Conservation (phyloP, 2,797 vertebrate species). For the Thripadectes ignobilis region DNA sequence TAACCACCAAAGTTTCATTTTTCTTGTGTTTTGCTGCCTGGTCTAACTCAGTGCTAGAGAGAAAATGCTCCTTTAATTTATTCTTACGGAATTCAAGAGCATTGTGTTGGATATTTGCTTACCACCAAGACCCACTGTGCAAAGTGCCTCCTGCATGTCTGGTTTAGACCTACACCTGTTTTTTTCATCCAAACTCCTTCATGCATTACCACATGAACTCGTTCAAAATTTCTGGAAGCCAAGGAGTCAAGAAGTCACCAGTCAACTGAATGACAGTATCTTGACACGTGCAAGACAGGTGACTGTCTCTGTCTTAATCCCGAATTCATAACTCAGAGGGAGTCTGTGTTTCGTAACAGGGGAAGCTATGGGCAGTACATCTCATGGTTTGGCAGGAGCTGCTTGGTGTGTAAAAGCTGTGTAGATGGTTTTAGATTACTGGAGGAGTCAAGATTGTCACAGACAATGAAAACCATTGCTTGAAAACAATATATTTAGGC, state of each 20-base stretch:
- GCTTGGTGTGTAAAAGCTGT: neutral
- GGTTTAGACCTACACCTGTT: neutral
- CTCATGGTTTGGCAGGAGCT: neutral
- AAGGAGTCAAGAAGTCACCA: neutral
- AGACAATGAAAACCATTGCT: neutral
- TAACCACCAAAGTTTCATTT: neutral
- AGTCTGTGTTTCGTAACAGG: neutral
- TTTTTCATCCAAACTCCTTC: neutral
- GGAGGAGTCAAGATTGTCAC: neutral
- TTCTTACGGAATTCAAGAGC: neutral
- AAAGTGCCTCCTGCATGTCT: neutral
- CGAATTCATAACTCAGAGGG: neutral
- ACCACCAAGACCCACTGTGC: accelerated
- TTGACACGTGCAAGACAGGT: neutral
- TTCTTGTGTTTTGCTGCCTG: neutral
- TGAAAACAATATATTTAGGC: neutral
- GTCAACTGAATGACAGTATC: neutral
- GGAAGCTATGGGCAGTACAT: neutral
- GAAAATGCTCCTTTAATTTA: neutral
- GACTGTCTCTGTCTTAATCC: neutral
- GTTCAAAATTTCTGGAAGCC: neutral
- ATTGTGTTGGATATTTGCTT: neutral
- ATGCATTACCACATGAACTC: neutral
- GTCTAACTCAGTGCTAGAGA: neutral
- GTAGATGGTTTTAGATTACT: neutral